These are phyloP conservation scores for Metellina segmentata DNA, from an alignment of 2,888 invertebrate species.

Conservation along the genomic window DNA sequence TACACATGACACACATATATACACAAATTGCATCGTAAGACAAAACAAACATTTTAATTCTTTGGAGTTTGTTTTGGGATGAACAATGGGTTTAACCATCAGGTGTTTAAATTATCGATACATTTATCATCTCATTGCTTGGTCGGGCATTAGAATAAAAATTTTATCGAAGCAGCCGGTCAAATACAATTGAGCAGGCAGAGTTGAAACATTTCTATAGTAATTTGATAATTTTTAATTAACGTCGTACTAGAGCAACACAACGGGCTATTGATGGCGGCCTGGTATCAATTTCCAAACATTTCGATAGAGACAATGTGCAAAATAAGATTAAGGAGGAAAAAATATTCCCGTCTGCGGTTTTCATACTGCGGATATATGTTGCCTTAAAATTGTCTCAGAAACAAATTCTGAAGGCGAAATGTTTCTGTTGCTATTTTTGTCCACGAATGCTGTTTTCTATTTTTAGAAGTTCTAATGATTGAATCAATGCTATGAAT, in stretches of 20 bases:
- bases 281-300: too few relatives aligned
- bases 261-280: too few relatives aligned
- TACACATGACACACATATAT: slow-evolving; percentile 16
- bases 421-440: too few relatives aligned
- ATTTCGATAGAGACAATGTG: neutral
- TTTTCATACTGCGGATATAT: too few relatives aligned
- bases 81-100: neutral
- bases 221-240: too few relatives aligned
- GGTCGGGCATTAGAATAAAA: neutral
- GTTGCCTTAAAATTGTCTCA: too few relatives aligned
- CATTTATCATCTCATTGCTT: neutral
- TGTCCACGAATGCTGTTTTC: neutral
- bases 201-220: neutral
- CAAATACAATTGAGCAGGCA: neutral
- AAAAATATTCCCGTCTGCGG: too few relatives aligned
- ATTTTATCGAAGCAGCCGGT: neutral
- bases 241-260: too few relatives aligned
- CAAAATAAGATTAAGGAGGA: neutral
- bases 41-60: slow-evolving; percentile 14
- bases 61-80: slow-evolving; percentile 17
- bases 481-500: neutral
- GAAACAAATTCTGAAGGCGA: too few relatives aligned
- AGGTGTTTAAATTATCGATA: neutral
- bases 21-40: slow-evolving; percentile 13
- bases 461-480: too few relatives aligned